Conservation (phyloP, 2,797 vertebrate species). For the Leptodactylus fallax region DNA sequence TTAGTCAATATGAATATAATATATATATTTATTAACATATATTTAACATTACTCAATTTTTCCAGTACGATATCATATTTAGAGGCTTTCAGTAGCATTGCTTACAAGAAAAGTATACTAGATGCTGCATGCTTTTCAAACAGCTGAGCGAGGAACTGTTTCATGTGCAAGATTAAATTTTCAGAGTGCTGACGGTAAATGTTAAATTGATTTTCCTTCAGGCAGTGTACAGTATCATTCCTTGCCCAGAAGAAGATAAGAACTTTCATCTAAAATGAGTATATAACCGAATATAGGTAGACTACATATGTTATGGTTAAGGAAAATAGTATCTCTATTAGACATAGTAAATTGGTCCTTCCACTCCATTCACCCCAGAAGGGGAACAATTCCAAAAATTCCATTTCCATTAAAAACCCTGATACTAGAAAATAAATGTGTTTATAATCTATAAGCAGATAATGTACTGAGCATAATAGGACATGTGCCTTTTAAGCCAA, state of each 20-base stretch:
- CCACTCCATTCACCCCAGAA: not conserved
- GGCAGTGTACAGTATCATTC: constrained; percentile 19
- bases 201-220: constrained; percentile 42
- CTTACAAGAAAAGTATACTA: not conserved
- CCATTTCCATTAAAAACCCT: not conserved
- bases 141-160: constrained; percentile 1
- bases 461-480: not conserved
- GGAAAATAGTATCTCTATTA: not conserved
- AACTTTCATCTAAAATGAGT: constrained; percentile 15
- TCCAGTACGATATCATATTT: not conserved
- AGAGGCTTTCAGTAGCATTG: not conserved
- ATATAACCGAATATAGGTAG: not conserved
- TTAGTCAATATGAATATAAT: not conserved
- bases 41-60: not conserved
- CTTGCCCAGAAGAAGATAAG: constrained; percentile 23
- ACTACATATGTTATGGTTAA: not conserved
- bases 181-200: constrained; percentile 26
- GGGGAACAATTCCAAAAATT: not conserved
- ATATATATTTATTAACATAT: not conserved
- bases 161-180: constrained; percentile 33
- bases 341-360: not conserved
- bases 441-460: not conserved
- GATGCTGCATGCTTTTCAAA: not conserved
- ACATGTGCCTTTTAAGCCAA: no score
- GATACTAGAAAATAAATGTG: not conserved